Conservation (phyloP, 2,113 vertebrate species). For the Triplophysa dalaica region DNA sequence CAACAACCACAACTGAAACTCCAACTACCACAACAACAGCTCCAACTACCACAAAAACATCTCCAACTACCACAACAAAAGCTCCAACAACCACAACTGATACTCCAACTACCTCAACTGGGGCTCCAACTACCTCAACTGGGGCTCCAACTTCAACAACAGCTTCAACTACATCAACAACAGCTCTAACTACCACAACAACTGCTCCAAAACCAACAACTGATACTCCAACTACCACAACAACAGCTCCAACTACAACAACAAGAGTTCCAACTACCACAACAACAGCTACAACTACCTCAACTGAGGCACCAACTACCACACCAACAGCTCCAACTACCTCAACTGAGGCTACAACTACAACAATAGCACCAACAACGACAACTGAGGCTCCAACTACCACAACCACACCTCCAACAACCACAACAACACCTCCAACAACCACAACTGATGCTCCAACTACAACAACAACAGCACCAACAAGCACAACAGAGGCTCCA, state of each 20-base stretch:
- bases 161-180: too few relatives aligned
- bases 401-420: not conserved
- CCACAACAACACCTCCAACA: not conserved
- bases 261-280: too few relatives aligned
- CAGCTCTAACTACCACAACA: not conserved
- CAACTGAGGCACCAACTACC: too few relatives aligned
- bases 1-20: not conserved
- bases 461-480: not conserved
- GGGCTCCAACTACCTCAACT: not conserved
- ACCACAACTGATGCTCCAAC: not conserved
- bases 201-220: not conserved
- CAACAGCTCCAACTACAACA: too few relatives aligned
- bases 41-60: not conserved
- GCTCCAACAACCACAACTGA: not conserved
- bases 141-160: not conserved
- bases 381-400: not conserved
- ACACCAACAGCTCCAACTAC: too few relatives aligned
- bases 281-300: too few relatives aligned
- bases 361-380: not conserved
- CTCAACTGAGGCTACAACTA: too few relatives aligned
- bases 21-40: not conserved
- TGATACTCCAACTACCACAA: too few relatives aligned
- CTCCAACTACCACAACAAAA: not conserved
- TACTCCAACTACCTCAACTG: not conserved
- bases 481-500: not conserved